Evolutionary conservation across 2,888 invertebrate genomes (phyloP), one percentile per base, ranked within the genome.

Genomic region (Monochamus alternatus): DNA sequence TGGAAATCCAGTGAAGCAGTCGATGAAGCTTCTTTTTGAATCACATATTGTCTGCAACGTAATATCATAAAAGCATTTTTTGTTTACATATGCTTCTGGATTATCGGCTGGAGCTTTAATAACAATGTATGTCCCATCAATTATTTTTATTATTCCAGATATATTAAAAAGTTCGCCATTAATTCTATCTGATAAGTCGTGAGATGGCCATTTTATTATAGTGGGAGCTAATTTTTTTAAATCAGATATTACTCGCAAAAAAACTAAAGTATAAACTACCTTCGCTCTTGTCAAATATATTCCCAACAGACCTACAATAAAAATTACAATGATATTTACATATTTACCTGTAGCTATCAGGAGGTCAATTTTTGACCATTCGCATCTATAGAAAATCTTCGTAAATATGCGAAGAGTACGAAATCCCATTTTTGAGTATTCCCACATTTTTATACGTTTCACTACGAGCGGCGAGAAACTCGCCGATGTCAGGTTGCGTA

Each of bases 81-180:
- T 47, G 47, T 47, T 47, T 47, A 47, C 2, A 47, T 47, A 47
- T 9, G 10, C 47, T 10, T 47, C 47, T 7, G 47, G 47, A 10
- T 47, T 47, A 9, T 47, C 47, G 10, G 8, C 8, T 47, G 47
- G 47, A 9, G 47, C 47, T 47, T 47, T 47, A 47, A 47, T 47
- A 9, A 2, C 2, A 10, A 47, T 47, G 10, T 47, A 47, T 47
- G 47, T 47, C 47, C 47, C 47, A 47, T 47, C 47, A 9, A 47
- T 47, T 7, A 47, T 10, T 47, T 1, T 30, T 22, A 47, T 65
- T 67, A 69, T 52, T 14, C 68, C 63, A 51, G 74, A 80, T 2
- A 9, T 47, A 10, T 47, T 47, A 10, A 9, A 10, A 10, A 47
- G 2, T 9, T 10, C 47, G 2, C 10, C 10, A 9, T 2, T 10